Evolutionary conservation across 2,888 invertebrate species (phyloP).

Genomic region (Strigamia transsilvanica): DNA sequence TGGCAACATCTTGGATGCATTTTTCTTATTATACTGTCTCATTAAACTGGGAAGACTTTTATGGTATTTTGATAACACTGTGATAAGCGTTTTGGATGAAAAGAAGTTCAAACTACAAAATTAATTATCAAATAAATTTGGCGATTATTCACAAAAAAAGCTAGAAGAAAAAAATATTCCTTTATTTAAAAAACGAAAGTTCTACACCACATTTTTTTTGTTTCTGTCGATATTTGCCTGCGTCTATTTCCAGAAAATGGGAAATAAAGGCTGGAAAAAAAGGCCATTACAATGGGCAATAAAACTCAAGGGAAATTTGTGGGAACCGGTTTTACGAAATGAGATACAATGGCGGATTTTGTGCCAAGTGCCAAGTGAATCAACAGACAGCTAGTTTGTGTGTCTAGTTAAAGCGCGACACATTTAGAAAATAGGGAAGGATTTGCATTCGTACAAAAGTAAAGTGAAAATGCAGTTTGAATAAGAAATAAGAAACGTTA

Average conservation of each 20-base stretch:
- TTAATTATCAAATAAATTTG: background rate
- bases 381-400: slow-evolving; percentile 4
- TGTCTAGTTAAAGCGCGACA: background rate
- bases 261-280: background rate
- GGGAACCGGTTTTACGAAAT: background rate
- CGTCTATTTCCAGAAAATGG: background rate
- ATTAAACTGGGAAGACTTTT: background rate
- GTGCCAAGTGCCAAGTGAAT: slow-evolving; percentile 43
- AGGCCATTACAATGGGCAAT: slow-evolving; percentile 25
- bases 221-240: slow-evolving; percentile 33
- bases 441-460: background rate
- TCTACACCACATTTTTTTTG: background rate
- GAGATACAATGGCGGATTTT: slow-evolving; percentile 32
- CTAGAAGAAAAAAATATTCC: background rate
- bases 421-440: background rate
- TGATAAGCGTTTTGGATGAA: background rate
- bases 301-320: slow-evolving; percentile 31
- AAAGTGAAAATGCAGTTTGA: background rate
- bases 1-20: slow-evolving; percentile 18
- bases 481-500: background rate
- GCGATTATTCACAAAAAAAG: background rate
- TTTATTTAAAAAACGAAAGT: background rate
- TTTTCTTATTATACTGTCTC: slow-evolving; percentile 16
- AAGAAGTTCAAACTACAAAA: background rate
- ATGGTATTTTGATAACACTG: background rate